Conservation (phyloP, 2,113 vertebrate genomes). For the Nesogale talazaci region DNA sequence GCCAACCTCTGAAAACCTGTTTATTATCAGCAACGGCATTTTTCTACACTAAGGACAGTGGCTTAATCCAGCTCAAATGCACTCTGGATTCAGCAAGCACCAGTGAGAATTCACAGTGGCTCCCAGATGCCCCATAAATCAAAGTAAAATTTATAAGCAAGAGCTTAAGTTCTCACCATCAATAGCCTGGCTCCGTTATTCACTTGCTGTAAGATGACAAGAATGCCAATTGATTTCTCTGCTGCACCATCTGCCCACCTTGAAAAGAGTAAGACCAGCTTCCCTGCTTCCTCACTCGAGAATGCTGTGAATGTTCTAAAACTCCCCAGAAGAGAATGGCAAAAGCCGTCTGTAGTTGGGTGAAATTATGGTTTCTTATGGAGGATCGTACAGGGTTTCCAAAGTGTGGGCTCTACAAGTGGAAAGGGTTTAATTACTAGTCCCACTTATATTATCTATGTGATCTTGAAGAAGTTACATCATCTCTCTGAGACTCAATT, state of each 20-base stretch:
- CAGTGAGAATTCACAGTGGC: conserved; percentile 62
- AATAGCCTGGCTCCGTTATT: conserved; percentile 27
- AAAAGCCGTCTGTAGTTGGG: conserved; percentile 45
- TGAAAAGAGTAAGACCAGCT: neutral
- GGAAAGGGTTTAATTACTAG: conserved; percentile 32
- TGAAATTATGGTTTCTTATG: conserved; percentile 29
- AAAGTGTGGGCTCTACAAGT: neutral
- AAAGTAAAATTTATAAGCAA: conserved; percentile 75
- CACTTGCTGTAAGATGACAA: conserved; percentile 48
- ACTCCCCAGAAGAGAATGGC: conserved; percentile 28
- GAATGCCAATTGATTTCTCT: conserved; percentile 58
- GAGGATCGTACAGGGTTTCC: neutral
- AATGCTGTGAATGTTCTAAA: neutral
- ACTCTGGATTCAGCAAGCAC: conserved; percentile 66
- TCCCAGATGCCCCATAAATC: conserved; percentile 73
- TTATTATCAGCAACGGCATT: conserved; percentile 62
- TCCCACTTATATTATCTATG: conserved; percentile 1
- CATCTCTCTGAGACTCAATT: conserved; percentile 29
- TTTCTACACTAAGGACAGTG: neutral
- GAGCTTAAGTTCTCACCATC: conserved; percentile 66
- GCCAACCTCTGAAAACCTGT: conserved; percentile 40
- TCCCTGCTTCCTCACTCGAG: conserved; percentile 15
- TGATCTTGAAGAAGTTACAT: conserved; percentile 19
- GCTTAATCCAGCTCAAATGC: conserved; percentile 59
- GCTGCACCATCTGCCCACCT: neutral